Base-by-base conservation (phyloP, 92 coral and sea anemone species). In the Parazoanthus atlanticus region DNA sequence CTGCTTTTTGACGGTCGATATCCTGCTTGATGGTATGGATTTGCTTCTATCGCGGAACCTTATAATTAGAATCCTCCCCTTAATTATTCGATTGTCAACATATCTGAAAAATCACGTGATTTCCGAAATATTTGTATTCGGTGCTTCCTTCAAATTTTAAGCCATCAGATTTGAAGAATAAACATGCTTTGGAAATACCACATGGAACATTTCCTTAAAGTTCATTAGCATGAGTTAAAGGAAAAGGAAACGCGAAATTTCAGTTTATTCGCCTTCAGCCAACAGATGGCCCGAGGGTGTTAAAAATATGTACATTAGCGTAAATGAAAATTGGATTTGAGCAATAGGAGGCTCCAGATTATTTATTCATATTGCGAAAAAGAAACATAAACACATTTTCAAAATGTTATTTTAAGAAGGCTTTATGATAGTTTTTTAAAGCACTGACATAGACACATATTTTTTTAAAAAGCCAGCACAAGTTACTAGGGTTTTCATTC, bases 91-190 rank as follows among this genome's bases (percentile, higher is more conserved):
- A 25, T 75, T 19, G 34, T 19, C 79, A 34, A 75, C 11, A 6
- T 75, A 19, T 61, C n/a, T 19, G 28, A 31, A 19, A 56, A 15
- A 32, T 52, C 84, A 80, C 71, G 72, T 80, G 84, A 58, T 72
- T 70, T 36, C n/a, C 5, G 34, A 5, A 52, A 54, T 32, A 34
- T 80, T 10, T 17, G 28, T 21, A 16, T 47, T 2, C 30, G 5
- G 43, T 0, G 38, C 26, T 54, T 5, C 19, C 26, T 80, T 1
- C 19, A 26, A 74, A 25, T 3, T 28, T n/a, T 52, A 80, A 80
- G 47, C 84, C 28, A 66, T 52, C 28, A 56, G 19, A 80, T 54
- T 30, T 54, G 70, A 80, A 15, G 8, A 23, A 54, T 16, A 54
- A 36, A 80, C 17, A 29, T 26, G 43, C n/a, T 15, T 52, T 28